Evolutionary conservation across 2,888 invertebrate genomes (phyloP).

Genomic region (Eristalis tenax): DNA sequence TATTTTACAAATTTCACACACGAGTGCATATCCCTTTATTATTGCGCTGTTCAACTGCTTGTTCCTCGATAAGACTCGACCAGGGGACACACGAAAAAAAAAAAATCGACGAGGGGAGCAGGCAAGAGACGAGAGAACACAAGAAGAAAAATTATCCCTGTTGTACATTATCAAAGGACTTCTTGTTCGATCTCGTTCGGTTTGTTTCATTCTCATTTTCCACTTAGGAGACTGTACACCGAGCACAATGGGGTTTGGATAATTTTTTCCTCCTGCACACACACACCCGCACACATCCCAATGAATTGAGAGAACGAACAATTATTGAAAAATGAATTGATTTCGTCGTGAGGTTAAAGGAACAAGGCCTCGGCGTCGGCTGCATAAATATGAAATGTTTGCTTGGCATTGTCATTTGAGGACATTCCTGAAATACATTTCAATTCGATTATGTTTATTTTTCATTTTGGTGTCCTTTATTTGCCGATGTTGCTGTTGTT

Average conservation of each 20-base stretch:
- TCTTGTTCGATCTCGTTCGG: slow-evolving; percentile 54
- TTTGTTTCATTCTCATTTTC: slow-evolving; percentile 71
- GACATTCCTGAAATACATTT: slow-evolving; percentile 48
- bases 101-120: not conserved
- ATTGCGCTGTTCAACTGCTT: slow-evolving; percentile 58
- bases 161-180: slow-evolving; percentile 64
- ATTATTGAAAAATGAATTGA: slow-evolving; percentile 71
- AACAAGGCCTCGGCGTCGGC: slow-evolving; percentile 28
- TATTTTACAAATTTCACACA: slow-evolving; percentile 72
- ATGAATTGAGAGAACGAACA: slow-evolving; percentile 17
- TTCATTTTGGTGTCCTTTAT: slow-evolving; percentile 43
- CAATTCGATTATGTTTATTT: slow-evolving; percentile 60
- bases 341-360: slow-evolving; percentile 41
- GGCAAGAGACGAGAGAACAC: not conserved
- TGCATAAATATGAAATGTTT: slow-evolving; percentile 62
- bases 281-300: not conserved
- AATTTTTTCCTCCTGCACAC: not conserved
- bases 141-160: slow-evolving; percentile 38
- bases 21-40: slow-evolving; percentile 69
- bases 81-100: not conserved
- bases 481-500: not conserved
- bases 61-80: slow-evolving; percentile 36
- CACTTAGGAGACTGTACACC: slow-evolving; percentile 62
- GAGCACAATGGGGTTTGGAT: slow-evolving; percentile 26
- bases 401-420: slow-evolving; percentile 37